Conservation (phyloP, 2,797 vertebrate species). For the Premnoplex brunnescens region DNA sequence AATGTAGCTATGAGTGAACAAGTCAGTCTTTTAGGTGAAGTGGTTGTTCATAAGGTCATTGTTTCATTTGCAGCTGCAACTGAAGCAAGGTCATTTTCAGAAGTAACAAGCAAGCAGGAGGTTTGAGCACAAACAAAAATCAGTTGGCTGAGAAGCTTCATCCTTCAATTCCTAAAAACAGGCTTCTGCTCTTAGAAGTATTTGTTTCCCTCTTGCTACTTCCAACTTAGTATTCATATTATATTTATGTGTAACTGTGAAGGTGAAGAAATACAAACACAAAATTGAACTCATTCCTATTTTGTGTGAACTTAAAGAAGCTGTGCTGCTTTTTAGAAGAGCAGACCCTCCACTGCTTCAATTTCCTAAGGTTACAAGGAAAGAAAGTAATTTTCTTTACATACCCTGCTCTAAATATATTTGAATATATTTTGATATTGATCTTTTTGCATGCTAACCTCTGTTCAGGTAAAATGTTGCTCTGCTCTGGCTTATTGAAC, state of each 20-base stretch:
- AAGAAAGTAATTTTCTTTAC: not conserved
- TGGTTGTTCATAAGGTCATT: not conserved
- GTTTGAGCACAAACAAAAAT: not conserved
- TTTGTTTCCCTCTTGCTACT: not conserved
- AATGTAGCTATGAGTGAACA: not conserved
- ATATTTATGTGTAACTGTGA: not conserved
- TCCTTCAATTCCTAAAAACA: not conserved
- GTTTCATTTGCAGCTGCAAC: not conserved
- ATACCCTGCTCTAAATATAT: not conserved
- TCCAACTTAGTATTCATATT: not conserved
- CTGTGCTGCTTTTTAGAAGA: not conserved
- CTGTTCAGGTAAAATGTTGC: not conserved
- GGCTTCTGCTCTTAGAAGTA: not conserved
- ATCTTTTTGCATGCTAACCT: not conserved
- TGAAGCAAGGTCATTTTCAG: not conserved
- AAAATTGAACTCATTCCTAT: not conserved
- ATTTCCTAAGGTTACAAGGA: not conserved
- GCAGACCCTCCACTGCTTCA: not conserved
- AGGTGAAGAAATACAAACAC: not conserved
- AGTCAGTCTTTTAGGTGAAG: not conserved
- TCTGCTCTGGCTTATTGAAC: not conserved
- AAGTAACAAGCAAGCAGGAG: not conserved
- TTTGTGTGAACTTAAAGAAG: not conserved
- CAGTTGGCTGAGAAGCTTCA: not conserved
- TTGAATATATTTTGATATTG: not conserved